These are phyloP conservation scores for Pogona vitticeps DNA, from an alignment of 2,113 vertebrate genomes.

Conservation along the genomic window DNA sequence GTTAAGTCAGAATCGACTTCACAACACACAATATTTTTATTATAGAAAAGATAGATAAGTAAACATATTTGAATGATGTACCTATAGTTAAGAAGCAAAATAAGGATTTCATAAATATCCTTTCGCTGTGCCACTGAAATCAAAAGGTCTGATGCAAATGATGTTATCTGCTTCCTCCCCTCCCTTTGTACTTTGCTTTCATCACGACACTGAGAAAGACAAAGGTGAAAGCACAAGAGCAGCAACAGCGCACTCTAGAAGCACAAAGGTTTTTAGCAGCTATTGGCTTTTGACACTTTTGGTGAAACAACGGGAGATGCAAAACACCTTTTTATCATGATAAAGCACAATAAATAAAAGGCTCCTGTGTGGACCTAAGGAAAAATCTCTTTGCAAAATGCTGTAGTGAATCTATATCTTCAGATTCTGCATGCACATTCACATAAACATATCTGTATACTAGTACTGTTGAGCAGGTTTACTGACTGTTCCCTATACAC, in stretches of 20 bases:
- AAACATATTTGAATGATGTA: background rate
- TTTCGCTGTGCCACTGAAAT: background rate
- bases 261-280: background rate
- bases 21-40: too few species aligned
- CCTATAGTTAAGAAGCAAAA: background rate
- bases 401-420: background rate
- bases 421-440: background rate
- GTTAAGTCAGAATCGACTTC: too few species aligned
- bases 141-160: background rate
- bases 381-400: too few species aligned
- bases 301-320: constrained; percentile 25
- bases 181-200: background rate
- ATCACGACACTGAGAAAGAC: background rate
- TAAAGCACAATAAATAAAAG: background rate
- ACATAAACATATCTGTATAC: background rate
- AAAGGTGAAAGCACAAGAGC: background rate
- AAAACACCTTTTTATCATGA: background rate
- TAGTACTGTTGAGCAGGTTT: too few species aligned
- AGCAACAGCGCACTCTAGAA: background rate
- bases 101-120: background rate
- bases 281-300: background rate
- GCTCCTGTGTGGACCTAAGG: too few species aligned
- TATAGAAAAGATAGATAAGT: background rate
- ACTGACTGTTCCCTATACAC: too few species aligned
- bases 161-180: background rate